A percentile compares a stretch with the other conserved stretches of the same genome.
phyloP scores from a whole-genome alignment of 2,113 vertebrate species.

The Malurus cyaneus region DNA sequence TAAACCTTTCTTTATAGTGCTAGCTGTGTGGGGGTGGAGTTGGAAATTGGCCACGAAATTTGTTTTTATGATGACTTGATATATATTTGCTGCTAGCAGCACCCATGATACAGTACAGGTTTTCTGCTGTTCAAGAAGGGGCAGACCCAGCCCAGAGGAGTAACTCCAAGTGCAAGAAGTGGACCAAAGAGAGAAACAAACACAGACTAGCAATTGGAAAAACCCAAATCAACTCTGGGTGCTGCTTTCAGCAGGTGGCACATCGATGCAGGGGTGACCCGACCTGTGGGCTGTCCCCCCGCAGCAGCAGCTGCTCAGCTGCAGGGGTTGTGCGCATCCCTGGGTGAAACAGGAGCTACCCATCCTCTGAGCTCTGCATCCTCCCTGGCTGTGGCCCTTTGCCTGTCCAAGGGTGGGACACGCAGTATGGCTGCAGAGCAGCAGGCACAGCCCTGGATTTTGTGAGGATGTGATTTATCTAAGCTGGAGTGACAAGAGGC shows the following conservation, averaged over 20 bases:
- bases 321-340: background rate
- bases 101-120: background rate
- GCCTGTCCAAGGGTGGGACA: background rate
- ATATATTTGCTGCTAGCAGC: background rate
- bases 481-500: background rate
- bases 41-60: background rate
- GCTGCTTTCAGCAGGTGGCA: background rate
- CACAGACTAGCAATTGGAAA: background rate
- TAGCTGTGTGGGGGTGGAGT: background rate
- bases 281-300: fast-evolving
- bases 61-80: background rate
- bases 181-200: background rate
- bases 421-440: fast-evolving
- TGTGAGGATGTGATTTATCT: background rate
- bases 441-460: background rate
- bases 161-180: background rate
- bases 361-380: background rate
- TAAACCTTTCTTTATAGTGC: background rate
- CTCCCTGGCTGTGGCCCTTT: background rate
- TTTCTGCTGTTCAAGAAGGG: background rate
- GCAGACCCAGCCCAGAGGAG: background rate
- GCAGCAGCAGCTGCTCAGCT: background rate
- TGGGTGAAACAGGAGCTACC: background rate
- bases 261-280: background rate
- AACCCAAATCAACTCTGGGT: background rate